Conservation (phyloP, 2,113 vertebrate species). For the Strix uralensis region DNA sequence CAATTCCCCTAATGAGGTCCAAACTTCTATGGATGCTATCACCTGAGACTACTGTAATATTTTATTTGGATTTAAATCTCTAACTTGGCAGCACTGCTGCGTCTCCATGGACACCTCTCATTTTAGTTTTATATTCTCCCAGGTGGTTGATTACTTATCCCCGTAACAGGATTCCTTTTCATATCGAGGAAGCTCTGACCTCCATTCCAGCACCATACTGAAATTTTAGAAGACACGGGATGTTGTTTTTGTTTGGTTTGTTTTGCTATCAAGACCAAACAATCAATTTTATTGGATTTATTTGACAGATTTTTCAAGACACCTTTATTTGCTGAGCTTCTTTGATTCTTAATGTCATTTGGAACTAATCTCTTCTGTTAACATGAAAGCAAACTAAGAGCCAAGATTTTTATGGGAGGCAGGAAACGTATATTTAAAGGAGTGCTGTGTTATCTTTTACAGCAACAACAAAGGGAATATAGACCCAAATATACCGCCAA, state of each 20-base stretch:
- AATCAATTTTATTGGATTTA: conserved; percentile 24
- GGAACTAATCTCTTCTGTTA: conserved; percentile 53
- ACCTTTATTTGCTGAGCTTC: conserved; percentile 37
- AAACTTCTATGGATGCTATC: conserved; percentile 68
- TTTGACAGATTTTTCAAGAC: conserved; percentile 45
- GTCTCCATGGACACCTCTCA: conserved; percentile 51
- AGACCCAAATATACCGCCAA: conserved; percentile 3
- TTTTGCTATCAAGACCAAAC: conserved; percentile 25
- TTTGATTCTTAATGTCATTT: conserved; percentile 55
- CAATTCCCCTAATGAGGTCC: conserved; percentile 67
- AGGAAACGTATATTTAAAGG: conserved; percentile 35
- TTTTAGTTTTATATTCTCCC: conserved; percentile 67
- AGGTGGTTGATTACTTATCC: conserved; percentile 62
- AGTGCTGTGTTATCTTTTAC: conserved; percentile 26
- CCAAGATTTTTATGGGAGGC: conserved; percentile 28
- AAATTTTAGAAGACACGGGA: background rate
- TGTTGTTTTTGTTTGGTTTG: conserved; percentile 20
- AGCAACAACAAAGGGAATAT: conserved; percentile 42
- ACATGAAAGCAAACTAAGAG: conserved; percentile 53
- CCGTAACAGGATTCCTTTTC: conserved; percentile 53
- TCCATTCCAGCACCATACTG: background rate
- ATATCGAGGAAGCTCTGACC: conserved; percentile 41
- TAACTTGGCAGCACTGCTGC: conserved; percentile 40
- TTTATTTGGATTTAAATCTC: conserved; percentile 68
- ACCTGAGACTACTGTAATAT: conserved; percentile 70